phyloP scores from a whole-genome alignment of 1,140 invertebrate species.

The Tetramorium simillimum region DNA sequence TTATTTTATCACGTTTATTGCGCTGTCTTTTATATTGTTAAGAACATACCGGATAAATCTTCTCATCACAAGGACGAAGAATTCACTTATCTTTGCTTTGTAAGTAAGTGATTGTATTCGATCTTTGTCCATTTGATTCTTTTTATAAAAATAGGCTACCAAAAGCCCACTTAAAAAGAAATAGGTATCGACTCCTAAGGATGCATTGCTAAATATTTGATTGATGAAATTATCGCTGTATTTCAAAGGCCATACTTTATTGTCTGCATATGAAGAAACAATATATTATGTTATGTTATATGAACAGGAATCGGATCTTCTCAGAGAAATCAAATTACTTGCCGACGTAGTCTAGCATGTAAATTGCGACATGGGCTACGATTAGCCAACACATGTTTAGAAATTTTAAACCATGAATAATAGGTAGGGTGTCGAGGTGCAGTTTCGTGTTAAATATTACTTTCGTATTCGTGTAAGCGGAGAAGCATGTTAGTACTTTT shows the following conservation, averaged over 20 bases:
- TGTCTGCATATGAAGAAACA: constrained; percentile 72
- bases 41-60: constrained; percentile 83
- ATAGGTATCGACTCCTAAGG: constrained; percentile 84
- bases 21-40: neutral
- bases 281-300: neutral
- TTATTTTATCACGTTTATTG: neutral
- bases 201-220: constrained; percentile 82
- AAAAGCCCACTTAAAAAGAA: constrained; percentile 85
- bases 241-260: constrained; percentile 74
- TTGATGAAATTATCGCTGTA: constrained; percentile 73
- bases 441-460: constrained; percentile 78
- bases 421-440: constrained; percentile 70
- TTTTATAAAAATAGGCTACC: constrained; percentile 82
- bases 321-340: constrained; percentile 60
- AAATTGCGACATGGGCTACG: constrained; percentile 81
- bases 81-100: constrained; percentile 73
- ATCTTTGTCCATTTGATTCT: constrained; percentile 71
- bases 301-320: neutral
- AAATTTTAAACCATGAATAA: constrained; percentile 83
- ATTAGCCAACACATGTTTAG: constrained; percentile 85
- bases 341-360: constrained; percentile 79
- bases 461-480: constrained; percentile 82
- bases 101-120: constrained; percentile 67
- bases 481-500: constrained; percentile 83
- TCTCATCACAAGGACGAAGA: constrained; percentile 77